phyloP scores from a whole-genome alignment of 2,888 invertebrate species.

The Polylopha cassiicola region DNA sequence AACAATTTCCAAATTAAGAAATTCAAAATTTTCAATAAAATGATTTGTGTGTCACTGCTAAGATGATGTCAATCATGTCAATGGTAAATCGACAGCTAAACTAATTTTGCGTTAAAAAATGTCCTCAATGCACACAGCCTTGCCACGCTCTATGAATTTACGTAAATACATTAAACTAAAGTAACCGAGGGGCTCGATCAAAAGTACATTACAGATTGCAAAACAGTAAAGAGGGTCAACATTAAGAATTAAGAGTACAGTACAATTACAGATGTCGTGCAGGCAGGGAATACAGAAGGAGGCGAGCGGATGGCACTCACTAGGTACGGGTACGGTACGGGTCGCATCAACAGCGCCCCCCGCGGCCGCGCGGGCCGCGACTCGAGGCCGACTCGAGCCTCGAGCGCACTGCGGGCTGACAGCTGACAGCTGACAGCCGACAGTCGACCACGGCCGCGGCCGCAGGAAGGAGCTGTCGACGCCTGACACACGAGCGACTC shows the following conservation, averaged over 20 bases:
- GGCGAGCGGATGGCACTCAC: slow-evolving; percentile 49
- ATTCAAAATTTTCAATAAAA: slow-evolving; percentile 53
- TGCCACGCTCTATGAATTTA: slow-evolving; percentile 81
- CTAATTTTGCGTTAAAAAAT: slow-evolving; percentile 74
- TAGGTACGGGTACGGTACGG: slow-evolving; percentile 36
- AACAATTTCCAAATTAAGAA: slow-evolving; percentile 58
- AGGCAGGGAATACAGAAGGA: slow-evolving; percentile 59
- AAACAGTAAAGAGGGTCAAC: slow-evolving; percentile 71
- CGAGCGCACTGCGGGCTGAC: slow-evolving; percentile 44
- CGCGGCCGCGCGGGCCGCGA: slow-evolving; percentile 26
- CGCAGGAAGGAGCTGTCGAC: slow-evolving; percentile 60
- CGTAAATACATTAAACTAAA: slow-evolving; percentile 74
- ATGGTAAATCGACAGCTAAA: slow-evolving; percentile 70
- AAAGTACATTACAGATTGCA: slow-evolving; percentile 72
- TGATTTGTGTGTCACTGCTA: slow-evolving; percentile 69
- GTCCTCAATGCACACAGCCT: slow-evolving; percentile 83
- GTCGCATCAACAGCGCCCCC: slow-evolving; percentile 33
- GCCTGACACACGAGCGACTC: slow-evolving; percentile 60
- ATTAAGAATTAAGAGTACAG: slow-evolving; percentile 63
- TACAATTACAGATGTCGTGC: slow-evolving; percentile 68
- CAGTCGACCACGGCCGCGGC: slow-evolving; percentile 29
- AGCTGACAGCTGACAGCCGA: slow-evolving; percentile 24
- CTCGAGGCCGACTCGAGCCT: slow-evolving; percentile 34
- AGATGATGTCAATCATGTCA: slow-evolving; percentile 66
- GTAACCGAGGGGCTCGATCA: slow-evolving; percentile 71